A percentile compares a stretch with the other conserved stretches of the same genome.
phyloP scores from a whole-genome alignment of 2,113 vertebrate genomes.

The Elephas maximus region DNA sequence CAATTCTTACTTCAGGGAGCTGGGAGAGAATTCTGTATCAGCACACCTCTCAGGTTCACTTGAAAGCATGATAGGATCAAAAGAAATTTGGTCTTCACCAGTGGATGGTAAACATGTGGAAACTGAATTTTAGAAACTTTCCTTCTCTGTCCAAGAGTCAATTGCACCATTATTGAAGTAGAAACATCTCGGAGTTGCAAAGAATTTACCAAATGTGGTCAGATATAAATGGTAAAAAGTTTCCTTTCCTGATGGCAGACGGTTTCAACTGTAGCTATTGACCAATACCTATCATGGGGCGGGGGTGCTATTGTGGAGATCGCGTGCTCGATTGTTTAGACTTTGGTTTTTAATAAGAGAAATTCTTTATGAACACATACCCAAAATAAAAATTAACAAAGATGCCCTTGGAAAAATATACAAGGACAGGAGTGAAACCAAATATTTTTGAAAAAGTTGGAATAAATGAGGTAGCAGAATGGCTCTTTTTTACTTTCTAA shows the following conservation, averaged over 20 bases:
- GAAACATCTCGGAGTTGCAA: conserved; percentile 40
- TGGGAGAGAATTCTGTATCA: conserved; percentile 24
- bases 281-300: neutral
- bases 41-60: neutral
- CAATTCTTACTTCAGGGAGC: conserved; percentile 16
- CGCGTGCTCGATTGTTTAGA: conserved; percentile 8
- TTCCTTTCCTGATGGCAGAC: neutral
- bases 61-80: conserved; percentile 53
- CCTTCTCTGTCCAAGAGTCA: conserved; percentile 38
- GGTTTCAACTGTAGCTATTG: conserved; percentile 1
- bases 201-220: conserved; percentile 36
- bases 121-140: conserved; percentile 44
- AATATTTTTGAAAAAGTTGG: neutral
- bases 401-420: neutral
- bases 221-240: conserved; percentile 10
- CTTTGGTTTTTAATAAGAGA: conserved; percentile 2
- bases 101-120: conserved; percentile 35
- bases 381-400: conserved; percentile 40
- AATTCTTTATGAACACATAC: conserved; percentile 50
- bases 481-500: conserved; percentile 16
- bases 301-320: neutral
- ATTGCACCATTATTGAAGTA: neutral
- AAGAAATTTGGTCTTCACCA: conserved; percentile 48
- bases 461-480: neutral
- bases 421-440: neutral